Percentiles rank a stretch among this genome's conserved stretches.
Evolutionary conservation across 2,888 invertebrate species (phyloP).

Genomic region (Hirtodrosophila alboralis): DNA sequence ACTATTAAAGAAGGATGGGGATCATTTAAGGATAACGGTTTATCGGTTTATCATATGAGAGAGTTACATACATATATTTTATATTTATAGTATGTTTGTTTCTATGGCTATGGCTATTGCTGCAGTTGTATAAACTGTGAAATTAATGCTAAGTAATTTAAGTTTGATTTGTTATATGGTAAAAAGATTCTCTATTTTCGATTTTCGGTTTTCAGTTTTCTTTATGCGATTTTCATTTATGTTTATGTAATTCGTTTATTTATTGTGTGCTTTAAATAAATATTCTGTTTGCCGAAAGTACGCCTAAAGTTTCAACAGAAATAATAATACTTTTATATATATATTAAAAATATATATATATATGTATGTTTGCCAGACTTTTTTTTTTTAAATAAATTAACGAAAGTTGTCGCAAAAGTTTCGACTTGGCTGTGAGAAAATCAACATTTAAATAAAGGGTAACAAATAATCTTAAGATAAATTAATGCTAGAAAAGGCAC

Average conservation of each 20-base stretch:
- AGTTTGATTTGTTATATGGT: constrained; percentile 39
- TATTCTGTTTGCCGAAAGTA: constrained; percentile 80
- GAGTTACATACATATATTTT: constrained; percentile 48
- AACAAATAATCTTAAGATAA: constrained; percentile 24
- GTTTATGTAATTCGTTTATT: constrained; percentile 35
- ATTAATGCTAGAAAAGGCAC: constrained; percentile 73
- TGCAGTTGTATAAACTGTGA: constrained; percentile 46
- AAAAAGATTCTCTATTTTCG: constrained; percentile 51
- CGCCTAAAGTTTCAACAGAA: constrained; percentile 60
- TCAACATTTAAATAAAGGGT: not conserved
- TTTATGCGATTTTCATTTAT: constrained; percentile 32
- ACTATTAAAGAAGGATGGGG: constrained; percentile 7
- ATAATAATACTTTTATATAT: constrained; percentile 44
- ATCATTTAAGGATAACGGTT: constrained; percentile 16
- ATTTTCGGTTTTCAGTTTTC: too few species aligned
- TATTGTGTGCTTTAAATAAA: constrained; percentile 70
- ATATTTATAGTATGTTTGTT: constrained; percentile 31
- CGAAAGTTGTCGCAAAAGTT: constrained; percentile 54
- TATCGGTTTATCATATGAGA: constrained; percentile 38
- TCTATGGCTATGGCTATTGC: constrained; percentile 59
- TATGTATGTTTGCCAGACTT: constrained; percentile 49
- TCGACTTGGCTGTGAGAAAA: constrained; percentile 9
- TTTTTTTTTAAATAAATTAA: constrained; percentile 52
- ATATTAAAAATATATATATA: constrained; percentile 50
- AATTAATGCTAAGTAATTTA: constrained; percentile 47